Percentiles rank a stretch among this genome's conserved stretches.
Conservation (phyloP, 2,888 invertebrate species). For the Drosophila prolongata region DNA sequence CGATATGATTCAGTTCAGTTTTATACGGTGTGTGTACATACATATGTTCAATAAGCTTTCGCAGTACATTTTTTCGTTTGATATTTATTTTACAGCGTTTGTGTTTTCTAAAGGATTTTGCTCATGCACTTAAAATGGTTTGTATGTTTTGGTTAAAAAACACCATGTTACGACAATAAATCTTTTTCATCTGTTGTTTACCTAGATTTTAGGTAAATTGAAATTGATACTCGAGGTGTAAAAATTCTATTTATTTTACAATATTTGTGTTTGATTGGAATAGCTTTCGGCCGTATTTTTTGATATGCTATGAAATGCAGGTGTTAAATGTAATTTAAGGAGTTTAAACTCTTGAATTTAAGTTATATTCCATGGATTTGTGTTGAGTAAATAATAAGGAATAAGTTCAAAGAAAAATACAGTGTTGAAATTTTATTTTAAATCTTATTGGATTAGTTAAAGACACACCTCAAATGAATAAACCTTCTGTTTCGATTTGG, state of each 20-base stretch:
- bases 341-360: no score
- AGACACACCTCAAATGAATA: no score
- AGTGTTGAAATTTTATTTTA: no score
- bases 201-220: conserved; percentile 3
- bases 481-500: no score
- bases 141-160: conserved; percentile 2
- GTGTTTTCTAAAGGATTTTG: conserved; percentile 20
- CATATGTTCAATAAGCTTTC: conserved; percentile 9
- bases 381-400: no score
- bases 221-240: conserved; percentile 1
- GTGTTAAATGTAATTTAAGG: neutral
- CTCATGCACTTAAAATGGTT: conserved; percentile 9
- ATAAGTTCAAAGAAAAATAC: no score
- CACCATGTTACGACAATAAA: neutral
- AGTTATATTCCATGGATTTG: no score
- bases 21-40: conserved; percentile 17
- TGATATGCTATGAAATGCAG: neutral
- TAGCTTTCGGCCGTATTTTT: no score
- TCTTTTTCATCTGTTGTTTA: neutral
- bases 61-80: conserved; percentile 6
- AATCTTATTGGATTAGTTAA: no score
- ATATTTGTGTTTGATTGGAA: neutral
- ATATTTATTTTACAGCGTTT: conserved; percentile 15
- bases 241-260: neutral
- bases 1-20: conserved; percentile 18